These are phyloP conservation scores for Eufriesea mexicana DNA, from an alignment of 1,140 invertebrate species.

Conservation along the genomic window DNA sequence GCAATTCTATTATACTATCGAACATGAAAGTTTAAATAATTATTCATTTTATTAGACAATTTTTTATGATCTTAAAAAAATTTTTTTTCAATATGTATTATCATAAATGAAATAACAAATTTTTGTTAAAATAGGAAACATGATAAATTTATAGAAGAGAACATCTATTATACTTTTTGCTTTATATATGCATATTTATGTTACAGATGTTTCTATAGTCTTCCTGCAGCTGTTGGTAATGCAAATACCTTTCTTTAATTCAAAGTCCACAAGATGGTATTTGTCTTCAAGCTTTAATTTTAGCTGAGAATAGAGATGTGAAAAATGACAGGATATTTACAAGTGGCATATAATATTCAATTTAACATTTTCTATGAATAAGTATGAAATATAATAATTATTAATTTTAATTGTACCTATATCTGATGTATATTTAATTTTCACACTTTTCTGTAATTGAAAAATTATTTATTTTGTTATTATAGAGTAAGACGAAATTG, in stretches of 20 bases:
- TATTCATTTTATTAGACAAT: not conserved
- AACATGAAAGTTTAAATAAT: not conserved
- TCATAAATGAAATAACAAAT: not conserved
- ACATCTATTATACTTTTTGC: not conserved
- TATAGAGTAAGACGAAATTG: slow-evolving; percentile 65
- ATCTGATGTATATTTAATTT: not conserved
- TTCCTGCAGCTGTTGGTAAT: slow-evolving; percentile 64
- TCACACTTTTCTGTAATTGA: not conserved
- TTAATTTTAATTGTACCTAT: slow-evolving; percentile 9
- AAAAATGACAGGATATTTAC: slow-evolving; percentile 41
- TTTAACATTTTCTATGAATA: slow-evolving; percentile 59
- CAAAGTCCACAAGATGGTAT: slow-evolving; percentile 60
- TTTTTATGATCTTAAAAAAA: not conserved
- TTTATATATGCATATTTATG: slow-evolving; percentile 26
- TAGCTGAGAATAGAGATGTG: slow-evolving; percentile 69
- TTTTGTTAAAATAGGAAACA: not conserved
- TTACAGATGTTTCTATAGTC: slow-evolving; percentile 68
- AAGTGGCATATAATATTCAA: slow-evolving; percentile 41
- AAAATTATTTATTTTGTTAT: slow-evolving; percentile 24
- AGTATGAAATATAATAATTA: slow-evolving; percentile 38
- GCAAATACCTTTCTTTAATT: slow-evolving; percentile 61
- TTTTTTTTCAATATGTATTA: not conserved
- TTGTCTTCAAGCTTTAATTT: slow-evolving; percentile 65
- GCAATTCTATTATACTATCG: not conserved
- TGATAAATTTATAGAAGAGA: not conserved